Conservation (phyloP, 1,140 invertebrate species). For the Drosophila pachea region DNA sequence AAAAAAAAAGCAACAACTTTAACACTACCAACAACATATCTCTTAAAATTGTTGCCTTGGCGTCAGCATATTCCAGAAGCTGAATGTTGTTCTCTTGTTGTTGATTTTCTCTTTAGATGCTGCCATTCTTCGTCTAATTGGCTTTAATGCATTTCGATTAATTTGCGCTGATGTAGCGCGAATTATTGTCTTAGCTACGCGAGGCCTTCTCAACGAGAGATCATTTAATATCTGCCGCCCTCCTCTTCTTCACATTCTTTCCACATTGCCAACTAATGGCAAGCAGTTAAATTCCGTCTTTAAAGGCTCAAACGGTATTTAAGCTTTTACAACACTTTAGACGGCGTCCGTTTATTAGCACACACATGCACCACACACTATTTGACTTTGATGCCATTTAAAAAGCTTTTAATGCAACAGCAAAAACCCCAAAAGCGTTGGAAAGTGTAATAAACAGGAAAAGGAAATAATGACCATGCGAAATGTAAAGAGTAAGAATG, state of each 20-base stretch:
- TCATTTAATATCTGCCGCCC: neutral
- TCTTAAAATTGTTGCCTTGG: slow-evolving; percentile 7
- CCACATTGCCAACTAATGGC: slow-evolving; percentile 60
- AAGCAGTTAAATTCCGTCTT: slow-evolving; percentile 53
- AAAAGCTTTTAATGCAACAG: slow-evolving; percentile 33
- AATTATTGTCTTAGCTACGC: slow-evolving; percentile 56
- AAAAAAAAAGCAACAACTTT: neutral
- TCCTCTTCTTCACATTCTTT: neutral
- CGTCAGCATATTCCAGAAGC: slow-evolving; percentile 29
- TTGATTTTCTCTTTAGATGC: slow-evolving; percentile 1
- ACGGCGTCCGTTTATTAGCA: slow-evolving; percentile 1
- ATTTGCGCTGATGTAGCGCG: slow-evolving; percentile 57
- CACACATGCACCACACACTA: too few relatives aligned
- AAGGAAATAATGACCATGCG: slow-evolving; percentile 37
- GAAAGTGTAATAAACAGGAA: slow-evolving; percentile 59
- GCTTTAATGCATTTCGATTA: slow-evolving; percentile 70
- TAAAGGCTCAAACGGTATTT: slow-evolving; percentile 48
- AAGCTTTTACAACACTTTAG: slow-evolving; percentile 32
- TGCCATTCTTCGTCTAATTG: slow-evolving; percentile 53
- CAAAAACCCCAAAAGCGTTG: slow-evolving; percentile 43
- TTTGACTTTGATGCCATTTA: neutral
- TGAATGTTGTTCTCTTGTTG: slow-evolving; percentile 14
- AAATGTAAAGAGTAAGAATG: slow-evolving; percentile 16
- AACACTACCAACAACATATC: slow-evolving; percentile 11
- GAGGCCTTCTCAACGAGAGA: slow-evolving; percentile 9